Base-by-base conservation (phyloP, 2,888 invertebrate species). In the Philhelius pedissequus region DNA sequence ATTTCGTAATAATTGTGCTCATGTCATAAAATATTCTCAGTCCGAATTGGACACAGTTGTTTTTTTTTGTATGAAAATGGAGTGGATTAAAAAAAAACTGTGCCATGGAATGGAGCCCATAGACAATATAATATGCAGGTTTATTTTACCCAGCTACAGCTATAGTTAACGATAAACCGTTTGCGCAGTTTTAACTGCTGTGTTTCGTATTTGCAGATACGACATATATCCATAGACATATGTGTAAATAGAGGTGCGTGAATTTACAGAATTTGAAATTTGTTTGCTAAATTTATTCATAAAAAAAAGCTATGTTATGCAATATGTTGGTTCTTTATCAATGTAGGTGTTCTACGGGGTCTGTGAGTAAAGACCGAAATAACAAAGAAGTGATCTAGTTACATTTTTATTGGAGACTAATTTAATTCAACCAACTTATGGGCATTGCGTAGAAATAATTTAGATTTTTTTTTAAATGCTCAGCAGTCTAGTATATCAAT, bases 291-390 rank as follows among this genome's bases (percentile, higher is more conserved):
- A 74, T 74, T 79, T 75, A 69, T 60, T 66, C 50, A 52, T 43
- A 48, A n/a, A n/a, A n/a, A n/a, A 20, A 20, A 22, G 43, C 48
- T 38, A 69, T 60, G 69, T 80, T 80, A 80, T 75, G 75, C 75
- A 80, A 80, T 11, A 9, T 58, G 64, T 40, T 15, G 15, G 40
- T 40, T 5, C 58, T 45, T 11, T 20, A 74, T 50, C 58, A 38
- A 38, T 38, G 7, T 15, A 68, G 58, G 60, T 68, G 45, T 22
- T 13, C 13, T 22, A 4, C 13, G n/a, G 48, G 13, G 3, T 11
- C 4, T 11, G n/a, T n/a, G n/a, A n/a, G n/a, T 22, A 13, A 22
- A 48, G 6, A 22, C 4, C 2, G 48, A 22, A 48, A 25, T 15
- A 13, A 22, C 5, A 45, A 25, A 7, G 13, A 25, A 7, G 13